Evolutionary conservation across 1,140 invertebrate genomes (phyloP).

Genomic region (Drosophila aff.): DNA sequence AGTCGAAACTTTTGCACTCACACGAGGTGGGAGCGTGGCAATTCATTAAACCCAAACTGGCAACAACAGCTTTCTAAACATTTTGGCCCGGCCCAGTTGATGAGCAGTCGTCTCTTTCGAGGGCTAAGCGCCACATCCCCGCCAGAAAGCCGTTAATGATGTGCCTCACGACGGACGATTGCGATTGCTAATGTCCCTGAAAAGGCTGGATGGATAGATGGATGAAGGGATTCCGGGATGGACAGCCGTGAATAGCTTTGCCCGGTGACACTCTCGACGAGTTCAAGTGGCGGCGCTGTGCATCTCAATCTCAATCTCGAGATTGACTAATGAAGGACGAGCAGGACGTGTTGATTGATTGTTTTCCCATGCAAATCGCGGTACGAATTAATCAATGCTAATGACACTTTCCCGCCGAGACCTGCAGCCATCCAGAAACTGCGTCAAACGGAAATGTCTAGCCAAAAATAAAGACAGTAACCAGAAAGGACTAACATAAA

Average conservation of each 20-base stretch:
- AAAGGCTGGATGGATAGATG: slow-evolving; percentile 38
- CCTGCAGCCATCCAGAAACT: slow-evolving; percentile 65
- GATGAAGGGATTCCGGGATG: slow-evolving; percentile 11
- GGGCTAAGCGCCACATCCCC: slow-evolving; percentile 31
- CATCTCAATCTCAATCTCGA: slow-evolving; percentile 77
- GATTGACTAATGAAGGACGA: slow-evolving; percentile 77
- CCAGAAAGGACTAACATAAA: background rate
- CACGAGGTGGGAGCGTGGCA: slow-evolving; percentile 32
- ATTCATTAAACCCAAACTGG: slow-evolving; percentile 74
- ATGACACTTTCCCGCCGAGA: slow-evolving; percentile 75
- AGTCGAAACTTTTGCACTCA: slow-evolving; percentile 39
- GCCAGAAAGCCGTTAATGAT: slow-evolving; percentile 70
- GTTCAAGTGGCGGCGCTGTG: slow-evolving; percentile 66
- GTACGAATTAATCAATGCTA: slow-evolving; percentile 85
- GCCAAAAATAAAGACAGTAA: slow-evolving; percentile 15
- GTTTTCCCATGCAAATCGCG: slow-evolving; percentile 84
- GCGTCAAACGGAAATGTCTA: slow-evolving; percentile 51
- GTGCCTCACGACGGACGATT: slow-evolving; percentile 70
- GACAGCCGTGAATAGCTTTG: slow-evolving; percentile 44
- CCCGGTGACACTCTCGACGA: slow-evolving; percentile 47
- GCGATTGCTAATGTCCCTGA: slow-evolving; percentile 63
- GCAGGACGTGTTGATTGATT: slow-evolving; percentile 82
- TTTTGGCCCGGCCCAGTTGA: slow-evolving; percentile 47
- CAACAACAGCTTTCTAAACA: slow-evolving; percentile 51
- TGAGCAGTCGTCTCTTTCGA: slow-evolving; percentile 30